Base-by-base conservation (phyloP, 2,797 vertebrate genomes). In the Sitta carolinensis region DNA sequence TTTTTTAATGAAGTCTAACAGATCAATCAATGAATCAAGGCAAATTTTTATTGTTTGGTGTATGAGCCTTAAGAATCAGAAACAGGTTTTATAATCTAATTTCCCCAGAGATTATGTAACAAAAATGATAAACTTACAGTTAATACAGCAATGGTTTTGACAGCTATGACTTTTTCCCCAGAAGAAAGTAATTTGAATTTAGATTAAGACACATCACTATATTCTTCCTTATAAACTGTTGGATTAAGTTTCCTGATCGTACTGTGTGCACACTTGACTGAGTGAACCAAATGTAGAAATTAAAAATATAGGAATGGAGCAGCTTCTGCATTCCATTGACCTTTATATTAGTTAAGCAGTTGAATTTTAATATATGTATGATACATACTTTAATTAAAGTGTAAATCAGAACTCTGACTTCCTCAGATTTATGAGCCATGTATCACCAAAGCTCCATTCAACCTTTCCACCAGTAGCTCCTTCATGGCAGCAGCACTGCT, bases 171-270 rank as follows among this genome's bases (percentile, higher is more conserved):
- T 55, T 85, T 55, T 78, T 72, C 27, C 40, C n/a, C 68, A 83
- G 72, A 89, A 70, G 61, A 80, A 92, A 89, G 67, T 75, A 82
- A 95, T 94, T 92, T 94, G 81, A 95, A 97, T 95, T 94, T 93
- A 74, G 50, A 97, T 90, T 79, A 93, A 90, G 93, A 92, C 74
- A 84, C 36, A 87, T 82, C 64, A 66, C 72, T 61, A 5, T 17
- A 70, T 58, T 67, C 82, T 84, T 50, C 84, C 62, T 90, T 76
- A 91, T 54, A 82, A 94, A 95, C 64, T 68, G 42, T 47, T 79
- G 89, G 73, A 93, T 80, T 87, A 67, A 52, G 48, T 82, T 90
- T 51, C 67, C 26, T 12, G 20, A 51, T 92, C 21, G 3, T 38
- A 80, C 64, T 57, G 19, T 50, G 48, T 16, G 48, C 57, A 63